phyloP scores from a whole-genome alignment of 2,888 invertebrate genomes.

The Philonicus albiceps region DNA sequence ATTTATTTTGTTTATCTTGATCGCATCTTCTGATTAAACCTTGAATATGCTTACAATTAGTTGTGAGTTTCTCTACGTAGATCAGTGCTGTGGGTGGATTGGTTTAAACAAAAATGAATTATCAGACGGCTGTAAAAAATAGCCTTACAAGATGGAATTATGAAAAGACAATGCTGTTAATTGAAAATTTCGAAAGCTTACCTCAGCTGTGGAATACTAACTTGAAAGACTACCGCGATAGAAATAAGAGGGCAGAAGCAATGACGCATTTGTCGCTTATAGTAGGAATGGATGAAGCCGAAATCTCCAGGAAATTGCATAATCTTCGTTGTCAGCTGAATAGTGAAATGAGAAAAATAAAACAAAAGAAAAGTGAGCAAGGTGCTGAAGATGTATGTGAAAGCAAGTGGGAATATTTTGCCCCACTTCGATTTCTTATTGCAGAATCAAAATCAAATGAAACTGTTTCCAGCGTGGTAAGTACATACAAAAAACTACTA shows the following conservation, averaged over 20 bases:
- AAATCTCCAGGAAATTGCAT: not conserved
- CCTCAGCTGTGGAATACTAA: not conserved
- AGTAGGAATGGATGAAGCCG: not conserved
- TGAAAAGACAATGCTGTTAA: not conserved
- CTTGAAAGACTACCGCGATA: not conserved
- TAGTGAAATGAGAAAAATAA: not conserved
- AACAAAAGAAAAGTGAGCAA: not conserved
- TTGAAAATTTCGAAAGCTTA: not conserved
- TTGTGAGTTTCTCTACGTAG: not conserved
- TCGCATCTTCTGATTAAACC: not conserved
- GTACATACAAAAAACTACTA: not conserved
- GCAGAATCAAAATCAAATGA: not conserved
- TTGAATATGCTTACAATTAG: not conserved
- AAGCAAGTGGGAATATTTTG: not conserved
- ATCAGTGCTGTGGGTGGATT: not conserved
- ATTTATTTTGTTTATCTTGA: not conserved
- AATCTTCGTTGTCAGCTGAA: not conserved
- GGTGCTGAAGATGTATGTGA: not conserved
- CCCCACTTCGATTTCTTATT: not conserved
- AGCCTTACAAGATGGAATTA: not conserved
- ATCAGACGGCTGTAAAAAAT: not conserved
- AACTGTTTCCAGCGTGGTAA: not conserved
- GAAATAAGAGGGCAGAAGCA: not conserved
- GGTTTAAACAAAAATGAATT: not conserved
- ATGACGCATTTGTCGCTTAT: not conserved